Evolutionary conservation across 2,797 vertebrate species (phyloP).

Genomic region (Sciaenops ocellatus): DNA sequence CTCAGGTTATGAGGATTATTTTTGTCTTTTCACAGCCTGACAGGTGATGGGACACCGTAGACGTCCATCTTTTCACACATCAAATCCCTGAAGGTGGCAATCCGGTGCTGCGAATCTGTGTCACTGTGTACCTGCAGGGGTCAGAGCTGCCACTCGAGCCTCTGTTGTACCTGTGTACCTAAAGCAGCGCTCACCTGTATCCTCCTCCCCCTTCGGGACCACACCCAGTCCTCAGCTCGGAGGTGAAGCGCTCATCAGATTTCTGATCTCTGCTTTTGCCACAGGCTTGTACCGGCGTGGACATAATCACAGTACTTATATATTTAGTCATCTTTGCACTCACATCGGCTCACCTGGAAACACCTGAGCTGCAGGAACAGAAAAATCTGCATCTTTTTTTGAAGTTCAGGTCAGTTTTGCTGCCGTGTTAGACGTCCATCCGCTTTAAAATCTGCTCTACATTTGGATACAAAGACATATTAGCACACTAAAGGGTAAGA

Average conservation of each 20-base stretch:
- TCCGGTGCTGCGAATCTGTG: constrained; percentile 32
- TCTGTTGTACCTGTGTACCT: constrained; percentile 3
- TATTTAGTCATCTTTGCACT: background rate
- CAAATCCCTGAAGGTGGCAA: background rate
- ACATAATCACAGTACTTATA: background rate
- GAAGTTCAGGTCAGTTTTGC: background rate
- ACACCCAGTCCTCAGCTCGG: constrained; percentile 47
- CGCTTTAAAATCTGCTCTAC: background rate
- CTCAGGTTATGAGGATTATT: constrained; percentile 5
- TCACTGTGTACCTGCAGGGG: constrained; percentile 57
- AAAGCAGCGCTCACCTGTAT: constrained; percentile 28
- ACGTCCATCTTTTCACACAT: background rate
- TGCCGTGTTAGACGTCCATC: too few relatives aligned
- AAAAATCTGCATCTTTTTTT: background rate
- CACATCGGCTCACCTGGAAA: background rate
- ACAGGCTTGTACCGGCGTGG: background rate
- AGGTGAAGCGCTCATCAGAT: constrained; percentile 21
- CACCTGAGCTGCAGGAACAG: background rate
- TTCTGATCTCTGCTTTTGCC: constrained; percentile 1
- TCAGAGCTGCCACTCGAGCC: constrained; percentile 38
- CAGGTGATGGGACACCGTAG: background rate
- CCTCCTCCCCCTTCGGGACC: constrained; percentile 35
- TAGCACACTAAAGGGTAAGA: constrained; percentile 38
- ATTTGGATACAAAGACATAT: constrained; percentile 12
- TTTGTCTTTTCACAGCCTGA: constrained; percentile 4